Conservation (phyloP, 2,797 vertebrate species). For the Poecilia wingei region DNA sequence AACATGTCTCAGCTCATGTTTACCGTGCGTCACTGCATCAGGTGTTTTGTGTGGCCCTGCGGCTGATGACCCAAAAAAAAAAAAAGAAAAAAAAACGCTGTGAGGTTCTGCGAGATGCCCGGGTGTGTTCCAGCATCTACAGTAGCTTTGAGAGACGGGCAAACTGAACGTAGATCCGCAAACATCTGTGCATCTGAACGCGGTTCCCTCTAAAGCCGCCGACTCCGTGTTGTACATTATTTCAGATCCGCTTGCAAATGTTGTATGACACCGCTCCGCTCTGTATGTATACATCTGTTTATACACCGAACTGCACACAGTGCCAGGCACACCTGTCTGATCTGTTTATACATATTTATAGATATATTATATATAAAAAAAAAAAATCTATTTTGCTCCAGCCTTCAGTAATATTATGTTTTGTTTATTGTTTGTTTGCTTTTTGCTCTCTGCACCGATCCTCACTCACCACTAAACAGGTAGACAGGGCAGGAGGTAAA, state of each 20-base stretch:
- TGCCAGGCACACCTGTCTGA: conserved; percentile 47
- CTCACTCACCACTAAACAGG: conserved; percentile 61
- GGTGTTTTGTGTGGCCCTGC: conserved; percentile 62
- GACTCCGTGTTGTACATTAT: conserved; percentile 66
- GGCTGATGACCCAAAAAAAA: conserved; percentile 45
- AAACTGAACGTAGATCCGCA: conserved; percentile 69
- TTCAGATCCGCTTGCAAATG: conserved; percentile 66
- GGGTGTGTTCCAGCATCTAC: conserved; percentile 45
- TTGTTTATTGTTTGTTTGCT: conserved; percentile 29
- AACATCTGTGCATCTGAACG: conserved; percentile 55
- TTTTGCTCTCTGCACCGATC: conserved; percentile 60
- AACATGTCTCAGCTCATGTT: conserved; percentile 50
- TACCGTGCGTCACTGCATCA: conserved; percentile 40
- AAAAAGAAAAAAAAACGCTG: conserved; percentile 45
- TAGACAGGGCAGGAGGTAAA: conserved; percentile 74
- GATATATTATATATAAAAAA: conserved; percentile 79
- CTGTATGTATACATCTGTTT: conserved; percentile 77
- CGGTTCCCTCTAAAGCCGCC: conserved; percentile 46
- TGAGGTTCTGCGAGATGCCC: conserved; percentile 32
- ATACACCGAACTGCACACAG: conserved; percentile 70
- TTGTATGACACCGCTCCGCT: conserved; percentile 75
- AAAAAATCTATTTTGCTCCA: conserved; percentile 71
- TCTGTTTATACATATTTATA: conserved; percentile 75
- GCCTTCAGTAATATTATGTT: conserved; percentile 72
- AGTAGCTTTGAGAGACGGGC: conserved; percentile 43